These are phyloP conservation scores for Crotophaga sulcirostris DNA, from an alignment of 2,113 vertebrate species.

Conservation along the genomic window DNA sequence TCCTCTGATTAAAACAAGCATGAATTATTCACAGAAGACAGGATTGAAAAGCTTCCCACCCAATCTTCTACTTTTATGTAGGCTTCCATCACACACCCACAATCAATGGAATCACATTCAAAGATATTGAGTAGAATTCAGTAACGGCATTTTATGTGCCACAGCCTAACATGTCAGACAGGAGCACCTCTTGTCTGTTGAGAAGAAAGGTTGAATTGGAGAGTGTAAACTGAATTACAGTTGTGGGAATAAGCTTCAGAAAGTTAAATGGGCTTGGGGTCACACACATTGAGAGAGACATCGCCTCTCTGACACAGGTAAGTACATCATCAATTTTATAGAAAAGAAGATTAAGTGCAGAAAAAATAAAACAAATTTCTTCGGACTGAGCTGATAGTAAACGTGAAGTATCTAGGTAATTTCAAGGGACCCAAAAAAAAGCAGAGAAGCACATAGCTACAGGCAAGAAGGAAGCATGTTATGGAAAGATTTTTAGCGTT, in stretches of 20 bases:
- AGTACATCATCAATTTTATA: background rate
- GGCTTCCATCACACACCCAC: background rate
- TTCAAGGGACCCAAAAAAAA: background rate
- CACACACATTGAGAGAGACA: background rate
- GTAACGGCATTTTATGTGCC: background rate
- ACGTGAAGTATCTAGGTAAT: background rate
- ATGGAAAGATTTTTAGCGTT: background rate
- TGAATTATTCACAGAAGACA: background rate
- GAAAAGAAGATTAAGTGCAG: background rate
- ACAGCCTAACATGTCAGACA: background rate
- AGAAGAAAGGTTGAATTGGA: background rate
- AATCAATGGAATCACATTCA: background rate
- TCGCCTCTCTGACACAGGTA: background rate
- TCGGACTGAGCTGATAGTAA: background rate
- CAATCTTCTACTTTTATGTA: background rate
- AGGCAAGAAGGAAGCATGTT: background rate
- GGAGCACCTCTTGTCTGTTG: background rate
- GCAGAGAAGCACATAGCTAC: background rate
- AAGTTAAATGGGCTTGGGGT: background rate
- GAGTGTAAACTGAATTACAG: background rate
- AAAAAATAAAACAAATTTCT: background rate
- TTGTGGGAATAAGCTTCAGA: background rate
- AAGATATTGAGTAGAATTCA: background rate
- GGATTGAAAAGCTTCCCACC: background rate
- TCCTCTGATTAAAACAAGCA: background rate